Evolutionary conservation across 2,113 vertebrate genomes (phyloP), one percentile per base, ranked within the genome.

Genomic region (Ranitomeya variabilis): DNA sequence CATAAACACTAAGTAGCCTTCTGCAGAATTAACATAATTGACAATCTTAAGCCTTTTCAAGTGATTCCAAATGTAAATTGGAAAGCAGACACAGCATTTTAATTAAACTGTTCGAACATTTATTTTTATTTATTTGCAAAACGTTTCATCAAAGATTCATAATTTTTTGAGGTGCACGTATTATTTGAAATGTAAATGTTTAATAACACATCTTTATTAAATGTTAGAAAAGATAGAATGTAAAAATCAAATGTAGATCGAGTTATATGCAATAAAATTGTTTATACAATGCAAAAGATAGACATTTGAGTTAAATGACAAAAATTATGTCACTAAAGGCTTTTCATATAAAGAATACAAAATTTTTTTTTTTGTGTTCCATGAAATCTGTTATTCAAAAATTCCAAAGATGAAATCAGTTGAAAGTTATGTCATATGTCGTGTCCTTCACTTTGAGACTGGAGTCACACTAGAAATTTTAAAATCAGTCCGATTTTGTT

Each of bases 41-140:
- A 77, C 85, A 62, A n/a, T 45, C 59, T 51, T 64, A 86, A 64
- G 73, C 73, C 23, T 86, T 55, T 62, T 86, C 15, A 77, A 77
- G 26, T 86, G 84, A 77, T 31, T 86, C 84, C 55, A 77, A 71
- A 86, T 86, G 67, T 45, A 31, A 31, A 76, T 77, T 86, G 55
- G 18, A 11, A n/a, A 57, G 67, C 21, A 69, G 83, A 19, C 71
- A 51, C 77, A 73, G 62, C 71, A 62, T 86, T 86, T 77, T 86
- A 86, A 86, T 86, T 86, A 77, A 86, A 86, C 54, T 86, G 84
- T 77, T 57, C 51, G 55, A 77, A 71, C 16, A n/a, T 86, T 77
- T 76, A 55, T 18, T 77, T 59, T 86, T 86, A 62, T 86, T 86
- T 86, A 86, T 86, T 86, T 19, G 9, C 16, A 51, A 12, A 45